A percentile compares a stretch with the other conserved stretches of the same genome.
Conservation (phyloP, 2,888 invertebrate species). For the Melieria omissa region DNA sequence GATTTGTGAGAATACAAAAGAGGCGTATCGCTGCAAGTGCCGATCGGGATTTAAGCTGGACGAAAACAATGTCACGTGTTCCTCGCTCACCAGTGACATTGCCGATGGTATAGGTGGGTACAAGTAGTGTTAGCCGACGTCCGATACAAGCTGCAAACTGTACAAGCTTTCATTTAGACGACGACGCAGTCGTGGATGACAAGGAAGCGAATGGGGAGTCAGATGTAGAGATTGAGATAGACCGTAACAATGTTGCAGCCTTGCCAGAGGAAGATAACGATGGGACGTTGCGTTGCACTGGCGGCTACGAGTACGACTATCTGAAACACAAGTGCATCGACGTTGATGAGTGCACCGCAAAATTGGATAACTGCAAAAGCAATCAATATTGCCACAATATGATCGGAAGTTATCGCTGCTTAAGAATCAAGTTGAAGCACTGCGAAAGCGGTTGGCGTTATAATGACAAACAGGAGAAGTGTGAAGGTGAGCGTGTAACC, state of each 20-base stretch:
- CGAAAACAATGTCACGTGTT: constrained; percentile 69
- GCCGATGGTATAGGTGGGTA: too few species aligned
- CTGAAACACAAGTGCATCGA: constrained; percentile 69
- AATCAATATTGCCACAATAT: constrained; percentile 76
- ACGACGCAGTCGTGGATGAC: constrained; percentile 32
- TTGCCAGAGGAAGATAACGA: background rate
- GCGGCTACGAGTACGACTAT: constrained; percentile 66
- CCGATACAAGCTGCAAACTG: too few species aligned
- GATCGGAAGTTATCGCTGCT: constrained; percentile 75
- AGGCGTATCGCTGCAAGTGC: constrained; percentile 70
- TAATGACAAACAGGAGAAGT: constrained; percentile 69
- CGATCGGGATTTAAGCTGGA: constrained; percentile 67
- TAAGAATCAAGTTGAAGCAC: constrained; percentile 52
- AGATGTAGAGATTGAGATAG: constrained; percentile 9
- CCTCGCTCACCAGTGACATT: constrained; percentile 39
- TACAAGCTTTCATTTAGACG: background rate
- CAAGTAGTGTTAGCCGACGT: too few species aligned
- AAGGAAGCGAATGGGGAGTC: constrained; percentile 25
- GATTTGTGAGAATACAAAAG: constrained; percentile 70
- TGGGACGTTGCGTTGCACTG: background rate
- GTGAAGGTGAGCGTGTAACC: constrained; percentile 69
- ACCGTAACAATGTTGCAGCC: constrained; percentile 1
- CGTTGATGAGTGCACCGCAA: constrained; percentile 77
- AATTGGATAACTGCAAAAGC: constrained; percentile 72
- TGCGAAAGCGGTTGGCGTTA: constrained; percentile 69